Evolutionary conservation across 2,113 vertebrate genomes (phyloP).

Genomic region (Corythornis cristatus): DNA sequence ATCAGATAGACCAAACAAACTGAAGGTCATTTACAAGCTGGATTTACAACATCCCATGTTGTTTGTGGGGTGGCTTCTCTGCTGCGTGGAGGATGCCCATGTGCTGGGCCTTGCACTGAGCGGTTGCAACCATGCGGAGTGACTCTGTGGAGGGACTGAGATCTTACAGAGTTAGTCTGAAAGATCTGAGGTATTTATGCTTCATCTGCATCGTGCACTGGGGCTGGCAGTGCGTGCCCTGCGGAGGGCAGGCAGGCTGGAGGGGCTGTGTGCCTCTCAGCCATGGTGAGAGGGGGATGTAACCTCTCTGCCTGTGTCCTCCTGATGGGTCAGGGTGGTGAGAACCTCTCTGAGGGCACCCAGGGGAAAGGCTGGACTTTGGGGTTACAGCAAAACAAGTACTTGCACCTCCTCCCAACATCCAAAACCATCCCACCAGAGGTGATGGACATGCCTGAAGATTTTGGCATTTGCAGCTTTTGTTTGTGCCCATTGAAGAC

Average conservation of each 20-base stretch:
- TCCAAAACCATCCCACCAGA: accelerated
- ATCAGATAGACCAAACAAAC: conserved; percentile 79
- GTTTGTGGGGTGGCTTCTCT: conserved; percentile 38
- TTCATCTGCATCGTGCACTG: background rate
- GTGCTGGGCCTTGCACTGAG: background rate
- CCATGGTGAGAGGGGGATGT: background rate
- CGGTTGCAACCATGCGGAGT: background rate
- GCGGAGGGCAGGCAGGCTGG: accelerated
- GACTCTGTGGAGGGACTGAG: background rate
- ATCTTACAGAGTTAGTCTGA: background rate
- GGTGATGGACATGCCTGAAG: accelerated
- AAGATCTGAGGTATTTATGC: conserved; percentile 72
- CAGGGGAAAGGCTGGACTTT: background rate
- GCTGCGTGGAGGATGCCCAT: conserved; percentile 48
- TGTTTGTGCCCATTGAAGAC: background rate
- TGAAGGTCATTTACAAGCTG: conserved; percentile 77
- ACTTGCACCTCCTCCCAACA: background rate
- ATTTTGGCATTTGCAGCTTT: background rate
- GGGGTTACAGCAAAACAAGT: background rate
- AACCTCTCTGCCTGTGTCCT: background rate
- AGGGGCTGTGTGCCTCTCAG: background rate
- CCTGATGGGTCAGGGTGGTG: background rate
- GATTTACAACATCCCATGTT: conserved; percentile 66
- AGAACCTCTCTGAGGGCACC: background rate
- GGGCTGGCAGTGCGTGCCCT: background rate